A percentile compares a stretch with the other conserved stretches of the same genome.
phyloP scores from a whole-genome alignment of 2,113 vertebrate genomes.

The Vireo altiloquus region DNA sequence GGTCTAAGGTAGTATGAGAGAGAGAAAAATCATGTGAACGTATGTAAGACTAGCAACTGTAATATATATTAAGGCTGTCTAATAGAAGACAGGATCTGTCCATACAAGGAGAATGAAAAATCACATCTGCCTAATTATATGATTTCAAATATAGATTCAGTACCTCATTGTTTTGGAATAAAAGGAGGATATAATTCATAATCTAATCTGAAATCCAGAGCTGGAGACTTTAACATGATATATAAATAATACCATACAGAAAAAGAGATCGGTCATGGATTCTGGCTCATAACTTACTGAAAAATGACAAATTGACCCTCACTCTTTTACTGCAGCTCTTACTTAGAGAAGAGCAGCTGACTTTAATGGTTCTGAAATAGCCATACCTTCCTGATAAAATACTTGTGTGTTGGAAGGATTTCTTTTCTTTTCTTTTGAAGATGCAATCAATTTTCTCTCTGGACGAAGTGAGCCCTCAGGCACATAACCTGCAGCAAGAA shows the following conservation, averaged over 20 bases:
- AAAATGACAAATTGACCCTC: neutral
- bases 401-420: neutral
- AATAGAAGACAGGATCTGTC: neutral
- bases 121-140: conserved; percentile 2
- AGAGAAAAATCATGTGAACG: neutral
- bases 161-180: neutral
- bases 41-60: neutral
- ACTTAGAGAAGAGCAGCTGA: neutral
- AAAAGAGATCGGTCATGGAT: neutral
- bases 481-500: neutral
- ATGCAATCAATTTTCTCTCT: neutral
- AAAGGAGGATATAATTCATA: neutral
- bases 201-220: neutral
- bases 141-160: neutral
- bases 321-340: neutral
- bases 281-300: neutral
- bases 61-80: neutral
- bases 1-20: neutral
- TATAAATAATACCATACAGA: neutral
- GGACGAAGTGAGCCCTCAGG: neutral
- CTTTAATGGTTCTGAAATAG: neutral
- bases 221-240: neutral
- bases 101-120: neutral
- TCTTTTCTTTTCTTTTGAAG: neutral
- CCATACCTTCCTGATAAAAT: neutral